Evolutionary conservation across 2,888 invertebrate genomes (phyloP), one percentile per base, ranked within the genome.

Genomic region (Carcina quercana): DNA sequence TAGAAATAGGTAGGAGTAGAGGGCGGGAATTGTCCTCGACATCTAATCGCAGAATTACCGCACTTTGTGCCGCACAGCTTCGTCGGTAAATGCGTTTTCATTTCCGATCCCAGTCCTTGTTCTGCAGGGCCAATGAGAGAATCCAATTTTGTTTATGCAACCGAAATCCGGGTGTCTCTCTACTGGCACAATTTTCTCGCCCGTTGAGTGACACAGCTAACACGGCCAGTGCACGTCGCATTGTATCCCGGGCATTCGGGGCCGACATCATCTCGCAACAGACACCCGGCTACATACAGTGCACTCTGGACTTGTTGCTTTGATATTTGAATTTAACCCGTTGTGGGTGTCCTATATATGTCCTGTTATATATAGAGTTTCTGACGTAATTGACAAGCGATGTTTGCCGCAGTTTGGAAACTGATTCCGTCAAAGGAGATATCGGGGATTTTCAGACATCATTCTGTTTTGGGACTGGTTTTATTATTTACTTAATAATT

Each of bases 61-160:
- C n/a, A n/a, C n/a, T n/a, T n/a, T n/a, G n/a, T n/a, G n/a, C n/a
- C n/a, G n/a, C n/a, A n/a, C n/a, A n/a, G n/a, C n/a, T n/a, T n/a
- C n/a, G n/a, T n/a, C n/a, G n/a, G n/a, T n/a, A 50, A 62, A 61
- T 54, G 61, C 67, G 66, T 63, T 68, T 67, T 58, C 50, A 51
- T 52, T 51, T 45, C 52, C 45, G 59, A 57, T 24, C 53, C 61
- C 43, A 43, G 51, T 48, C 54, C 45, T 53, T 66, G 57, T 64
- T 65, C 61, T 51, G 41, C 52, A 45, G 48, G 53, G 56, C 55
- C 53, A 60, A 59, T 58, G 51, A 65, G 45, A 48, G 67, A 71
- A 74, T 75, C 62, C 65, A 70, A 79, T 78, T 73, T 71, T 59
- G 62, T 60, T 49, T 63, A 47, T 49, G 50, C 45, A 46, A 51